Percentiles rank a stretch among this genome's conserved stretches.
Evolutionary conservation across 1,140 invertebrate genomes (phyloP).

Genomic region (Heterodera schachtii): DNA sequence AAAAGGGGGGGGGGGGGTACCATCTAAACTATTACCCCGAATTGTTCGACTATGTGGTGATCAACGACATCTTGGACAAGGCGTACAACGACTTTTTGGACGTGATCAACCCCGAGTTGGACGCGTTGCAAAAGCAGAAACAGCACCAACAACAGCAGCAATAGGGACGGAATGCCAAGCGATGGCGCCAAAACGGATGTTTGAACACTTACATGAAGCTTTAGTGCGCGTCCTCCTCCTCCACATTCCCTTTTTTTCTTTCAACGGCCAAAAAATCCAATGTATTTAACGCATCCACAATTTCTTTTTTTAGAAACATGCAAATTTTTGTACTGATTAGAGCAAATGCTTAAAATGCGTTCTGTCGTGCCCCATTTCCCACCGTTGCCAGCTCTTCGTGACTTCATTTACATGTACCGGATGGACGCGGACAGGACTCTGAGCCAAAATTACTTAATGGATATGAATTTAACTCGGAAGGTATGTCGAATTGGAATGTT

Average conservation of each 20-base stretch:
- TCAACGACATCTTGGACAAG: conserved; percentile 87
- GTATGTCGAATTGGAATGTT: conserved; percentile 23
- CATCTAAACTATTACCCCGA: too few relatives aligned
- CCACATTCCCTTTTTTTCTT: too few relatives aligned
- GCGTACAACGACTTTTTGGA: conserved; percentile 77
- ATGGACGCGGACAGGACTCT: conserved; percentile 83
- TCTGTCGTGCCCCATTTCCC: conserved; percentile 70
- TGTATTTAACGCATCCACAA: too few relatives aligned
- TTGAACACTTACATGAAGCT: too few relatives aligned
- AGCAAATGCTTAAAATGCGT: background rate
- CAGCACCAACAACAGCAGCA: background rate
- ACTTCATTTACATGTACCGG: conserved; percentile 85
- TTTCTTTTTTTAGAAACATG: too few relatives aligned
- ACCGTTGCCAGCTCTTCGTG: conserved; percentile 83
- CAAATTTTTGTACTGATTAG: too few relatives aligned
- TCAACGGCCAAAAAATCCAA: too few relatives aligned
- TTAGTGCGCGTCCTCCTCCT: too few relatives aligned
- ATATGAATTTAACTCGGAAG: conserved; percentile 75
- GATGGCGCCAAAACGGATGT: too few relatives aligned
- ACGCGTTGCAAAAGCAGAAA: conserved; percentile 8
- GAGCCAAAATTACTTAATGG: conserved; percentile 95
- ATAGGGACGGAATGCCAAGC: background rate
- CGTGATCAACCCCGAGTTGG: conserved; percentile 53
- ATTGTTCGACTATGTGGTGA: conserved; percentile 83
- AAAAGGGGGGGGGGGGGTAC: too few relatives aligned